These are phyloP conservation scores for Prochilodus magdalenae DNA, from an alignment of 2,113 vertebrate species.

Conservation along the genomic window DNA sequence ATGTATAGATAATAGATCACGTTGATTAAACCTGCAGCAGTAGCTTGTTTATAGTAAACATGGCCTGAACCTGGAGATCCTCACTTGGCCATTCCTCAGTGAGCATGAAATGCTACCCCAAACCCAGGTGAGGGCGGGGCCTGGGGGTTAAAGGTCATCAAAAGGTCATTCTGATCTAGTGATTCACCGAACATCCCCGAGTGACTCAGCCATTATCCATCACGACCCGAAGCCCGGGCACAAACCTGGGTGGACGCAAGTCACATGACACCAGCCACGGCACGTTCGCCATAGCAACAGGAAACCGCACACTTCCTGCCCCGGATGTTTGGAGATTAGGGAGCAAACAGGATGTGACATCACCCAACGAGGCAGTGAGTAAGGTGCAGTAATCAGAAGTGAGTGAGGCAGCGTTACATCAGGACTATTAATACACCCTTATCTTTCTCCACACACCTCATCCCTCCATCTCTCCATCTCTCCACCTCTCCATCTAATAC, in stretches of 20 bases:
- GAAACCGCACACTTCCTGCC: conserved; percentile 64
- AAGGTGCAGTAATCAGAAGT: conserved; percentile 6
- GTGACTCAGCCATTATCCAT: conserved; percentile 24
- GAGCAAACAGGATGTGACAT: conserved; percentile 69
- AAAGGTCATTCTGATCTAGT: conserved; percentile 1
- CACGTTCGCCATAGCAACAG: conserved; percentile 3
- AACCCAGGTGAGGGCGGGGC: conserved; percentile 11
- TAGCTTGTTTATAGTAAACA: too few species aligned
- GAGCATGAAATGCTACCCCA: neutral
- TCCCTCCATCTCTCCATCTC: too few species aligned
- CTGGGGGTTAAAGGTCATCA: neutral
- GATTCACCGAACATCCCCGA: neutral
- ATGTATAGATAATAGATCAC: too few species aligned
- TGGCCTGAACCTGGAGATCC: too few species aligned
- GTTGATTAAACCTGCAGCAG: too few species aligned
- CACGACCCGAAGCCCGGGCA: conserved; percentile 36
- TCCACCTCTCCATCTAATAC: too few species aligned
- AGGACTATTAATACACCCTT: conserved; percentile 18
- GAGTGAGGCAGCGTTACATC: conserved; percentile 7
- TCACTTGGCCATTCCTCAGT: neutral
- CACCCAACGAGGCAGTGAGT: conserved; percentile 45
- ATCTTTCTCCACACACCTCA: neutral
- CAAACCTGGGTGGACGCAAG: neutral
- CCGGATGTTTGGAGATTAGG: conserved; percentile 67
- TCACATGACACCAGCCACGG: neutral